Evolutionary conservation across 2,797 vertebrate species (phyloP).

Genomic region (Podargus strigoides): DNA sequence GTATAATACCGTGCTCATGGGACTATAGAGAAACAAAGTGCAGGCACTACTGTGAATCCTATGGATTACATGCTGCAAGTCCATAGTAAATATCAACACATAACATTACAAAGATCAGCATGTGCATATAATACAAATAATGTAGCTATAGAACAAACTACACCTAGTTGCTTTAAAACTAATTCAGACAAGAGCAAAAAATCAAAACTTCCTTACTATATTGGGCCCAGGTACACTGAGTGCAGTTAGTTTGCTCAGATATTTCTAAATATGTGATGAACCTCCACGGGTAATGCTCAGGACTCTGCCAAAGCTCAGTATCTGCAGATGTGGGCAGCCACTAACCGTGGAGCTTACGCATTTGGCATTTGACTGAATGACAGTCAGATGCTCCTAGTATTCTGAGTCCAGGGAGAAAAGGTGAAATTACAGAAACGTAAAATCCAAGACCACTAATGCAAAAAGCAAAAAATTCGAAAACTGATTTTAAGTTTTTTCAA

Average conservation of each 20-base stretch:
- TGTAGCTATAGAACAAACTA: not conserved
- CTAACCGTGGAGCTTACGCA: conserved; percentile 40
- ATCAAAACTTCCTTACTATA: conserved; percentile 25
- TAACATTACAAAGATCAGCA: not conserved
- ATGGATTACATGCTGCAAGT: not conserved
- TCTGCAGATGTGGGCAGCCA: conserved; percentile 42
- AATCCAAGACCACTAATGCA: not conserved
- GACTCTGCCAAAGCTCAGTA: conserved; percentile 63
- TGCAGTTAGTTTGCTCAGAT: conserved; percentile 75
- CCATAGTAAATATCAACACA: not conserved
- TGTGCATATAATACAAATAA: not conserved
- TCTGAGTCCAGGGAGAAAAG: conserved; percentile 42
- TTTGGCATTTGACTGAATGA: conserved; percentile 54
- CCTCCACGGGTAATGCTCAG: conserved; percentile 59
- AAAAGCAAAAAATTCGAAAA: not conserved
- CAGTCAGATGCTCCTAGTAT: conserved; percentile 75
- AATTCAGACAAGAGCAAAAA: not conserved
- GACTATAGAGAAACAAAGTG: not conserved
- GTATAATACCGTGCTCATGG: not conserved
- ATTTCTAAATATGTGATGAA: conserved; percentile 62
- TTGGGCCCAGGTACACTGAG: conserved; percentile 71
- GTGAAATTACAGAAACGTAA: not conserved
- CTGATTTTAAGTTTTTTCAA: not conserved
- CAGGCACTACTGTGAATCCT: not conserved
- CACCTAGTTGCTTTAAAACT: not conserved